A percentile compares a stretch with the other conserved stretches of the same genome.
Evolutionary conservation across 2,113 vertebrate species (phyloP).

Genomic region (Sceloporus undulatus): DNA sequence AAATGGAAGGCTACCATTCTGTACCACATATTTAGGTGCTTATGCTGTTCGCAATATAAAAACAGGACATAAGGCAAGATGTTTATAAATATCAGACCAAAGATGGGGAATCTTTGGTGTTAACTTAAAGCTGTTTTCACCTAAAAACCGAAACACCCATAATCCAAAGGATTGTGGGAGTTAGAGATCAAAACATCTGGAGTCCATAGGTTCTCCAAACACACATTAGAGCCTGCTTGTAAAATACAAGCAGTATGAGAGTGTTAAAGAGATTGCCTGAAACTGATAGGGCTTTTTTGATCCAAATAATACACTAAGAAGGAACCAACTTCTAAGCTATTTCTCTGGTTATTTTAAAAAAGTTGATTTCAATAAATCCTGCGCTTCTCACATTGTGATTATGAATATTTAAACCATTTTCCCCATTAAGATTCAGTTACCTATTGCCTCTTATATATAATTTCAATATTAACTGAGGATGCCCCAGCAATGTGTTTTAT

Average conservation of each 20-base stretch:
- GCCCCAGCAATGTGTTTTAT: neutral
- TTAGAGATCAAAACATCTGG: no score
- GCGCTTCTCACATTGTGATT: neutral
- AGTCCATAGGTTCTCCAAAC: no score
- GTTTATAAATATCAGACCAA: neutral
- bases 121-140: no score
- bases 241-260: neutral
- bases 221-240: neutral
- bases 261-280: neutral
- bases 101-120: no score
- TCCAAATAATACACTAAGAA: neutral
- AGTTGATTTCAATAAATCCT: neutral
- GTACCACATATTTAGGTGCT: neutral
- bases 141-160: no score
- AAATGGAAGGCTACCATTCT: neutral
- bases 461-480: neutral
- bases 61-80: neutral
- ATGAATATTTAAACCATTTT: neutral
- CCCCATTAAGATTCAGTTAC: neutral
- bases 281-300: neutral
- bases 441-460: neutral
- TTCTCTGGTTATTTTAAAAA: neutral
- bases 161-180: no score
- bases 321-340: neutral
- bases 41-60: no score